These are phyloP conservation scores for Amphilophus citrinellus DNA, from an alignment of 2,113 vertebrate genomes.

Conservation along the genomic window DNA sequence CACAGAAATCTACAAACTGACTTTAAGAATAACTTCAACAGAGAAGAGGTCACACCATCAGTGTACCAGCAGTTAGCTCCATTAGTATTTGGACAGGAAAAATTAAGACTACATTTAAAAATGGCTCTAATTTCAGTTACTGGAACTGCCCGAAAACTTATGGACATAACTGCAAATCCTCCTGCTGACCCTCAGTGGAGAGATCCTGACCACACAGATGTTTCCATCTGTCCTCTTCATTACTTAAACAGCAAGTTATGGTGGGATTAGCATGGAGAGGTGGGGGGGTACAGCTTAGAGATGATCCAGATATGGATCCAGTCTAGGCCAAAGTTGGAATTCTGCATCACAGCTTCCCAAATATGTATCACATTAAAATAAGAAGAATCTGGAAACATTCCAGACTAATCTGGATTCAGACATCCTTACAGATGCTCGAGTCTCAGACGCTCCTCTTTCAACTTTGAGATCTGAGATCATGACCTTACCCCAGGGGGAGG, in stretches of 20 bases:
- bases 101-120: neutral
- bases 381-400: too few species aligned
- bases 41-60: neutral
- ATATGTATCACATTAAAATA: too few species aligned
- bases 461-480: neutral
- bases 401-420: fast-evolving
- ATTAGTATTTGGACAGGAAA: too few species aligned
- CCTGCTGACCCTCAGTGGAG: neutral
- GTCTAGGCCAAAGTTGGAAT: too few species aligned
- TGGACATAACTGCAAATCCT: too few species aligned
- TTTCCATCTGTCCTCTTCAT: neutral
- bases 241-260: too few species aligned
- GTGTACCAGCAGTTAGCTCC: too few species aligned
- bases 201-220: neutral
- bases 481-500: neutral
- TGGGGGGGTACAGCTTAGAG: too few species aligned
- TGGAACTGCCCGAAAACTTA: too few species aligned
- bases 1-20: fast-evolving
- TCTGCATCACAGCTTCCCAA: too few species aligned
- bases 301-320: too few species aligned
- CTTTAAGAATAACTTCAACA: fast-evolving
- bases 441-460: neutral
- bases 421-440: neutral
- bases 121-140: neutral
- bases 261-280: too few species aligned